Evolutionary conservation across 2,888 invertebrate species (phyloP).

Genomic region (Tetrapedia diversipes): DNA sequence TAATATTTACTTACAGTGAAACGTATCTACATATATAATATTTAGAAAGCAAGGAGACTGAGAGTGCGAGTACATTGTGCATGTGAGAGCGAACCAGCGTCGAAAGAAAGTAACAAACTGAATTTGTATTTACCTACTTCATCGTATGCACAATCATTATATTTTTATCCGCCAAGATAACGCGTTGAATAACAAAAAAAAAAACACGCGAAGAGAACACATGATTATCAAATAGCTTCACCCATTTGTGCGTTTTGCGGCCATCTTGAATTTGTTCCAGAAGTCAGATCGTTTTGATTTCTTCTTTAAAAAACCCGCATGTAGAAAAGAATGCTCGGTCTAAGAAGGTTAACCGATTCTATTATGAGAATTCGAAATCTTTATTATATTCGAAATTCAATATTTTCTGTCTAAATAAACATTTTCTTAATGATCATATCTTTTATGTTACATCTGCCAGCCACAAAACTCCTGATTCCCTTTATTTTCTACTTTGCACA

Average conservation of each 20-base stretch:
- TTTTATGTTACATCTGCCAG: constrained; percentile 2
- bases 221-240: constrained; percentile 5
- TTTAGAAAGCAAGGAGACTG: constrained; percentile 63
- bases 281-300: constrained; percentile 8
- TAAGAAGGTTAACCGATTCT: constrained; percentile 34
- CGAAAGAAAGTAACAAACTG: constrained; percentile 53
- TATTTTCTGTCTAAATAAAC: constrained; percentile 58
- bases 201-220: neutral
- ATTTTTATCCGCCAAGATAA: constrained; percentile 55
- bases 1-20: constrained; percentile 51
- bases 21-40: constrained; percentile 27
- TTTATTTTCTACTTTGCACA: neutral
- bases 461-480: neutral
- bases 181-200: constrained; percentile 15
- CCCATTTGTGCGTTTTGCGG: neutral
- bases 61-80: constrained; percentile 55
- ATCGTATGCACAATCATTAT: constrained; percentile 70
- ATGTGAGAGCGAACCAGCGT: constrained; percentile 33
- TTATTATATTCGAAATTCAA: constrained; percentile 54
- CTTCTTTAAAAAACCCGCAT: neutral
- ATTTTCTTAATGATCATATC: constrained; percentile 43
- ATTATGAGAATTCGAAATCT: constrained; percentile 40
- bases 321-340: constrained; percentile 34
- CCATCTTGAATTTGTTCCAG: neutral
- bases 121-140: constrained; percentile 64